Evolutionary conservation across 2,113 vertebrate species (phyloP).

Genomic region (human (Homo sapiens)): GRCh38 chrX:35340001-35340500

Average conservation of each 20-base stretch:
- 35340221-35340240: conserved; percentile 40
- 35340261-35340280: conserved; percentile 68
- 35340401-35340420: neutral
- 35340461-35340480: neutral
- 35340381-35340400: neutral
- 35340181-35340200: conserved; percentile 12
- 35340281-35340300: conserved; percentile 70
- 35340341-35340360: neutral
- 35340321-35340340: too few species aligned
- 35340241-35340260: conserved; percentile 44
- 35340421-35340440: neutral
- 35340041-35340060: neutral
- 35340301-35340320: conserved; percentile 52
- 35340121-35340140: neutral
- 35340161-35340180: neutral
- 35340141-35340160: neutral
- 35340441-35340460: neutral
- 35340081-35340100: neutral
- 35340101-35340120: neutral
- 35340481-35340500: neutral
- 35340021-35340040: neutral
- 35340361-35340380: neutral
- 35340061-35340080: neutral
- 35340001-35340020: neutral
- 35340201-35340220: conserved; percentile 55